These are phyloP conservation scores for Aquatica leii DNA, from an alignment of 2,888 invertebrate species.

Conservation along the genomic window DNA sequence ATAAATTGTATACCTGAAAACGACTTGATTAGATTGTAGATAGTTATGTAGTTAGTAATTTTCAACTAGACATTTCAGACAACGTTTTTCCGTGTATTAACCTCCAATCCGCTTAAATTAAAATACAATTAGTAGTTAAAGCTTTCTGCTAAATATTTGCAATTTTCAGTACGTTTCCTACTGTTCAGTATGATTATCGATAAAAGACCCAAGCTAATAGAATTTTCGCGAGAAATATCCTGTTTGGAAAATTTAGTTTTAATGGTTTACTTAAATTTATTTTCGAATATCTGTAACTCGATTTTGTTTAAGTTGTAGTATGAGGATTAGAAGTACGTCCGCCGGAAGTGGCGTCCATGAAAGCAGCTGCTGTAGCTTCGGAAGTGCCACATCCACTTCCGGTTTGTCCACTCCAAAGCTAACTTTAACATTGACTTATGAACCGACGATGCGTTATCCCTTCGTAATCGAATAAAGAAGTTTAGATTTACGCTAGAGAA, in stretches of 20 bases:
- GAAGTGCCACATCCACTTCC: conserved; percentile 38
- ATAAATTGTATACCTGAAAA: conserved; percentile 6
- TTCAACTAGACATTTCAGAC: background rate
- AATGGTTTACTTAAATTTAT: conserved; percentile 17
- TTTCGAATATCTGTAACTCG: conserved; percentile 21
- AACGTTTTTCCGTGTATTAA: no score
- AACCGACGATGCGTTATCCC: conserved; percentile 24
- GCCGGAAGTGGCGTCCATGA: conserved; percentile 30
- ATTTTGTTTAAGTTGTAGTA: conserved; percentile 24
- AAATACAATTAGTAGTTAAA: no score
- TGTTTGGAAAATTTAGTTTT: background rate
- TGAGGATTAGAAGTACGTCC: conserved; percentile 16
- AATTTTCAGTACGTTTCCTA: no score
- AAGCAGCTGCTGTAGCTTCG: conserved; percentile 38
- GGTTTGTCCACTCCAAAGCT: conserved; percentile 33
- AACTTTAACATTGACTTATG: conserved; percentile 35
- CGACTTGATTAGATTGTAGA: background rate
- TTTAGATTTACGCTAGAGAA: conserved; percentile 22
- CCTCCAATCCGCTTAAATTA: no score
- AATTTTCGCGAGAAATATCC: no score
- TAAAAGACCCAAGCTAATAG: no score
- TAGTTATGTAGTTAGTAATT: background rate
- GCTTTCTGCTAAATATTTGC: no score
- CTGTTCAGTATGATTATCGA: no score
- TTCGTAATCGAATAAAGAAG: conserved; percentile 29